Evolutionary conservation across 2,113 vertebrate genomes (phyloP), one percentile per base, ranked within the genome.

Genomic region (Halcyon senegalensis): DNA sequence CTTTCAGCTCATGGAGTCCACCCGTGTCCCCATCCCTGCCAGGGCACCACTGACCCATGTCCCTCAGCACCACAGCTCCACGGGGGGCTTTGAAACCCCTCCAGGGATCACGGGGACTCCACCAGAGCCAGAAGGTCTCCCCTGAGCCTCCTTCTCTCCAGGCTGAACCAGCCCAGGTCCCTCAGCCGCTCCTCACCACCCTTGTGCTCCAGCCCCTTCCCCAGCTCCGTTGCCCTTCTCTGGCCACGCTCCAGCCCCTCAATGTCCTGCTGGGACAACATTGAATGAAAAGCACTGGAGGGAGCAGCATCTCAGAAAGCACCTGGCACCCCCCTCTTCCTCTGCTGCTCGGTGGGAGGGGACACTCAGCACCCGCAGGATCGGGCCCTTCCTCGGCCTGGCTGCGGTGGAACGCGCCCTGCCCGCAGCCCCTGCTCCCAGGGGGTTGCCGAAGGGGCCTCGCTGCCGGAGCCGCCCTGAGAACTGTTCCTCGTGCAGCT

Each of bases 341-440:
- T 6, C 25, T 4, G 33, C n/a, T 28, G 66, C 53, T 53, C 3
- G n/a, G 19, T 2, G 2, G 18, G 59, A 24, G 39, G n/a, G 27
- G 19, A n/a, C 9, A 8, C 41, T 37, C 41, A 4, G 31, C 12
- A 7, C 48, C 23, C 1, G 11, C 14, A 39, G 75, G 60, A 33
- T 62, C 66, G 2, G 67, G 35, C 66, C 72, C 67, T 37, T 17
- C 25, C 20, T 4, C 23, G 5, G 5, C 19, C 31, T 56, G 28
- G 2, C 25, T 6, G 28, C 55, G 5, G 2, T 11, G 8, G 16
- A 25, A 16, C 0, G 5, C 2, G 2, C 41, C 23, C 53, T 10
- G 15, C 31, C 64, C 4, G 37, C 68, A 3, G 44, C 9, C 53
- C 11, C n/a, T 7, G 63, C 15, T 16, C 6, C 7, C 20, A 70